Conservation (phyloP, 2,797 vertebrate genomes). For the Tokudaia tokunoshimensis region DNA sequence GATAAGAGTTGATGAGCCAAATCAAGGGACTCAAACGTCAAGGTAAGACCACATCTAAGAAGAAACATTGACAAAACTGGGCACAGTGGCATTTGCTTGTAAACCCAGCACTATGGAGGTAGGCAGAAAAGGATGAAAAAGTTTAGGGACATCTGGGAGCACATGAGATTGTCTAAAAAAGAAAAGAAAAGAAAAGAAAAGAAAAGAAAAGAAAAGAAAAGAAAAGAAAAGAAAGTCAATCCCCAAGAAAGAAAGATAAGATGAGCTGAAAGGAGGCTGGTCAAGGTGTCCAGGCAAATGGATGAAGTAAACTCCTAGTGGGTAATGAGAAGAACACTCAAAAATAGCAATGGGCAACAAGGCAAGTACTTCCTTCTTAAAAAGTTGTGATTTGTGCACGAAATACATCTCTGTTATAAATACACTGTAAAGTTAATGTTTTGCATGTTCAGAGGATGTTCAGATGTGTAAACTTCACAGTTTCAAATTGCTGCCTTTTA, state of each 20-base stretch:
- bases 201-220: neutral
- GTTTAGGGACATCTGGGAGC: neutral
- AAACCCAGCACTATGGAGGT: neutral
- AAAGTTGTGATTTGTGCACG: neutral
- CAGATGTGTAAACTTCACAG: neutral
- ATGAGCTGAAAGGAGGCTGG: neutral
- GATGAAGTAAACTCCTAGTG: neutral
- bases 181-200: no score
- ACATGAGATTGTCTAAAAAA: neutral
- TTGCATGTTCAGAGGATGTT: neutral
- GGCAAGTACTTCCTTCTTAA: neutral
- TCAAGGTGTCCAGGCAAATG: accelerated
- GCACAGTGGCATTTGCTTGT: no score
- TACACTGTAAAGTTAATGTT: neutral
- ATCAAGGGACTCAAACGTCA: neutral
- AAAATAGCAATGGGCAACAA: neutral
- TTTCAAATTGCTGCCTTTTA: neutral
- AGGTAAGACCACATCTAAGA: neutral
- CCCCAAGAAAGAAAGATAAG: neutral
- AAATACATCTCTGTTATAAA: neutral
- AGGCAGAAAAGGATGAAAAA: neutral
- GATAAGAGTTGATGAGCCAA: neutral
- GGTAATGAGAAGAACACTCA: neutral
- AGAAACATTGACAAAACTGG: neutral
- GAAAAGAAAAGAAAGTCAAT: no score